Evolutionary conservation across 2,888 invertebrate genomes (phyloP).

Genomic region (Andrena haemorrhoa): DNA sequence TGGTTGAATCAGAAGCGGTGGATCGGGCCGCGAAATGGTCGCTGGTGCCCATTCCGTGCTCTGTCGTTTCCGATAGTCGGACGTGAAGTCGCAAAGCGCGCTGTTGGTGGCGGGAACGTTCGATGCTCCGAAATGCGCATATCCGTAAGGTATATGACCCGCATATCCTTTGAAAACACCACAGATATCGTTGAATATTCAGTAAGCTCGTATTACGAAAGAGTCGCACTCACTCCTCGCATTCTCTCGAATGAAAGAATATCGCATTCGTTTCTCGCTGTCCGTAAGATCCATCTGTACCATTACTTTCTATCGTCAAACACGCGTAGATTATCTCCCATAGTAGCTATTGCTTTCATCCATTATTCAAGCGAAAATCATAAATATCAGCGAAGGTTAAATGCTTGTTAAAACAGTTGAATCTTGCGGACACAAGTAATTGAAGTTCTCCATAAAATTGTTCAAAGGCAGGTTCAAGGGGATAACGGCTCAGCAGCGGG

Average conservation of each 20-base stretch:
- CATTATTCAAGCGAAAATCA: background rate
- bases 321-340: background rate
- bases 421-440: conserved; percentile 26
- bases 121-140: conserved; percentile 88
- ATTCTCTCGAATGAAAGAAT: conserved; percentile 70
- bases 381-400: background rate
- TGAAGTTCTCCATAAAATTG: conserved; percentile 67
- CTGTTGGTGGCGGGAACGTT: conserved; percentile 89
- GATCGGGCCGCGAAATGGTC: conserved; percentile 86
- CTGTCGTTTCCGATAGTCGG: conserved; percentile 90
- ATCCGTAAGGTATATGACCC: conserved; percentile 89
- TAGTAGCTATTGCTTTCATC: background rate
- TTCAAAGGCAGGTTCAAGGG: conserved; percentile 37
- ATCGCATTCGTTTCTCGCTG: conserved; percentile 68
- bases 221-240: conserved; percentile 64
- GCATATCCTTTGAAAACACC: conserved; percentile 86
- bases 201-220: background rate
- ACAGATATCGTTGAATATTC: conserved; percentile 15
- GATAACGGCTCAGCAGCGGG: background rate
- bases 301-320: conserved; percentile 6
- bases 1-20: conserved; percentile 85
- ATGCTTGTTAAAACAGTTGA: conserved; percentile 47
- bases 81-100: conserved; percentile 91
- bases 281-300: conserved; percentile 60
- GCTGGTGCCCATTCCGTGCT: conserved; percentile 92